Evolutionary conservation across 2,888 invertebrate species (phyloP), one percentile per base, ranked within the genome.

Genomic region (Gisinianus flammeolus): DNA sequence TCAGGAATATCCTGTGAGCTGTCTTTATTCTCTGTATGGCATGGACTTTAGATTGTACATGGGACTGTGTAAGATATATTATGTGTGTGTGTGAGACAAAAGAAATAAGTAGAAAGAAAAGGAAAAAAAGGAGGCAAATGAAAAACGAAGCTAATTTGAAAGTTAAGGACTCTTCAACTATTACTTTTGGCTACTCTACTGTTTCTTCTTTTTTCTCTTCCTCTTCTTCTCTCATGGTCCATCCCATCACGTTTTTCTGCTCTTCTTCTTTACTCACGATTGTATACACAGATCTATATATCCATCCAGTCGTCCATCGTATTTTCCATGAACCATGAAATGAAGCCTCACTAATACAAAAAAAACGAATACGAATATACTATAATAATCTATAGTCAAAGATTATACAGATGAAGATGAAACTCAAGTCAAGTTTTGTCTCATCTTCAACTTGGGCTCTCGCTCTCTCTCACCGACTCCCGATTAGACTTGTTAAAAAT

Each of bases 91-190:
- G n/a, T n/a, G n/a, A n/a, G n/a, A n/a, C n/a, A n/a, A n/a, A n/a
- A n/a, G n/a, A n/a, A n/a, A n/a, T n/a, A 35, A 35, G 35, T 35
- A 12, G 35, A 35, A 35, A 35, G 35, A 35, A 5, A 12, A 35
- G 10, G 56, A 62, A 12, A 35, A 5, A 12, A 35, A 4, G 56
- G 24, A 62, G 19, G 35, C 33, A 35, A 35, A 35, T 68, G 68
- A 68, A 68, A 68, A 68, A 68, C 68, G 68, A 68, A 68, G 68
- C 68, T 68, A 68, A 33, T 68, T 22, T 68, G 68, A 33, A 68
- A 68, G 68, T 68, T 68, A 35, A 33, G 35, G 68, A 68, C 68
- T 22, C 68, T 68, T 68, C 35, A 68, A 68, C 68, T 22, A 24
- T 26, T 22, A 62, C 62, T 62, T 10, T 3, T 24, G 24, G 10